Percentiles rank a stretch among this genome's conserved stretches.
These are phyloP conservation scores for Corynorhinus townsendii DNA, from an alignment of 2,113 vertebrate genomes.

Conservation along the genomic window DNA sequence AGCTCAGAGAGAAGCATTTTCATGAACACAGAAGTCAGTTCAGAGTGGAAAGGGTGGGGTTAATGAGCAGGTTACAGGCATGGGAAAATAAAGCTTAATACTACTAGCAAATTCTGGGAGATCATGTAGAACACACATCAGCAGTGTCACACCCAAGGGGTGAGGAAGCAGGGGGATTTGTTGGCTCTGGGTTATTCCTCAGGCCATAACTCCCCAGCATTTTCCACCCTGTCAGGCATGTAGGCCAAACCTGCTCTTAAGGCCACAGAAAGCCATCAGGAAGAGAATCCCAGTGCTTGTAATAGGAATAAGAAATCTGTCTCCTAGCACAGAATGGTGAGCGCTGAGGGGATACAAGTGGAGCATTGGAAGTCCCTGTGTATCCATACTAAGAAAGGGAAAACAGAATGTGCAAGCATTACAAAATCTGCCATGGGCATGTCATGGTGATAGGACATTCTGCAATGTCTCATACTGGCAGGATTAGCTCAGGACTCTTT, in stretches of 20 bases:
- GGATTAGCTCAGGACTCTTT: background rate
- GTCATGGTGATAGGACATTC: too few species aligned
- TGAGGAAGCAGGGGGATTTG: background rate
- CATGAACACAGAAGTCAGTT: background rate
- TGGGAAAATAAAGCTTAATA: background rate
- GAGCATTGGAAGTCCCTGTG: too few species aligned
- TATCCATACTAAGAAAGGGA: background rate
- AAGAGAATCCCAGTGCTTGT: background rate
- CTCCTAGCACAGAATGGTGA: background rate
- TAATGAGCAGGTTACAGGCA: background rate
- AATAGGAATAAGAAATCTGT: background rate
- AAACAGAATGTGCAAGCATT: background rate
- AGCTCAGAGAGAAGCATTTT: background rate
- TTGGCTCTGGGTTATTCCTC: background rate
- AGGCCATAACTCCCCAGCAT: background rate
- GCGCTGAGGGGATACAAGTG: background rate
- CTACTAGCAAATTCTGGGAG: background rate
- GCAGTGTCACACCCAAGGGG: background rate
- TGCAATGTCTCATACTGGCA: background rate
- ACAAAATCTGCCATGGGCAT: background rate
- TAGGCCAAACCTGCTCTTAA: background rate
- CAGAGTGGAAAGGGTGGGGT: background rate
- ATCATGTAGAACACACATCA: background rate
- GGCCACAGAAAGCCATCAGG: background rate
- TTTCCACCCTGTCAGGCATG: background rate